These are phyloP conservation scores for Prorops nasuta DNA, from an alignment of 1,140 invertebrate genomes.

Conservation along the genomic window DNA sequence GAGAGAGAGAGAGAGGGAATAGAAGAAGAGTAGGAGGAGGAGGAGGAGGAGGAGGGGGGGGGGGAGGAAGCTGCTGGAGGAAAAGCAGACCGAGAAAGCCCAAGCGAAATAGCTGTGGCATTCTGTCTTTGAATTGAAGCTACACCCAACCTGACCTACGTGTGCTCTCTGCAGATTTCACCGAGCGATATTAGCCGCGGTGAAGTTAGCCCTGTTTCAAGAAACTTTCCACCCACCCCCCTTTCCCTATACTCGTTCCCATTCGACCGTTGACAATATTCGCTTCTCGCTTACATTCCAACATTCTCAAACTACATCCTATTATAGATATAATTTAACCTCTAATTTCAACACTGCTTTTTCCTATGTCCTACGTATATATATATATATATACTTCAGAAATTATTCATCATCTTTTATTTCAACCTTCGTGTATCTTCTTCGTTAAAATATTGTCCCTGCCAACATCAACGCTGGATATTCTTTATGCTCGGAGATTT, in stretches of 20 bases:
- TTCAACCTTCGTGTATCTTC: too few relatives aligned
- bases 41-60: background rate
- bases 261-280: too few relatives aligned
- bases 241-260: too few relatives aligned
- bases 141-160: slow-evolving; percentile 12
- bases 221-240: slow-evolving; percentile 4
- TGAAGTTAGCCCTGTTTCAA: slow-evolving; percentile 9
- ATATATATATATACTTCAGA: too few relatives aligned
- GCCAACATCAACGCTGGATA: too few relatives aligned
- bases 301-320: too few relatives aligned
- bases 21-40: background rate
- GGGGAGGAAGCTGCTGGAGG: background rate
- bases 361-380: too few relatives aligned
- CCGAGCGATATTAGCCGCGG: slow-evolving; percentile 17
- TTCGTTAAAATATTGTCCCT: too few relatives aligned
- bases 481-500: background rate
- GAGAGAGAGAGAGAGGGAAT: background rate
- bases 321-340: too few relatives aligned
- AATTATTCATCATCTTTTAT: too few relatives aligned
- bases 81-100: background rate
- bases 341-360: too few relatives aligned
- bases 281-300: too few relatives aligned
- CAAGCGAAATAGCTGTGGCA: slow-evolving; percentile 14
- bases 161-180: slow-evolving; percentile 6
- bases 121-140: slow-evolving; percentile 19